phyloP scores from a whole-genome alignment of 2,888 invertebrate genomes.

The Brachycybe producta region DNA sequence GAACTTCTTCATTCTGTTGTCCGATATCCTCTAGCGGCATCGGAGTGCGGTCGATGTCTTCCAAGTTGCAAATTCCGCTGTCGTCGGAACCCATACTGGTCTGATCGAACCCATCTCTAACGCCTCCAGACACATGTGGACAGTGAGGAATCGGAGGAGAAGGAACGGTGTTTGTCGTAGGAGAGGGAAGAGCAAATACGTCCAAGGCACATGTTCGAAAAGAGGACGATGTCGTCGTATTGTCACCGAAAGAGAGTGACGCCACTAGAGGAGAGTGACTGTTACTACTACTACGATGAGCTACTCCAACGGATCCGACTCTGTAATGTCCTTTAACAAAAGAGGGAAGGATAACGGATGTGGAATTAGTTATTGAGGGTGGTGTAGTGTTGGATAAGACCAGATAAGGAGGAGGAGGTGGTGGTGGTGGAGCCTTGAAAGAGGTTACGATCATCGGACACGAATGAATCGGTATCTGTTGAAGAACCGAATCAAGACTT shows the following conservation, averaged over 20 bases:
- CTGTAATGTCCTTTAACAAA: conserved; percentile 8
- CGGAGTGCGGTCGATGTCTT: conserved; percentile 25
- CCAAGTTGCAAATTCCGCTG: conserved; percentile 57
- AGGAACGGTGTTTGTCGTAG: background rate
- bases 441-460: too few relatives aligned
- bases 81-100: conserved; percentile 61
- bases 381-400: background rate
- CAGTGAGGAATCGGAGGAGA: conserved; percentile 25
- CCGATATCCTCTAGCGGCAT: background rate
- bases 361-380: background rate
- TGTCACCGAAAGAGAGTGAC: background rate
- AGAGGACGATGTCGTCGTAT: too few relatives aligned
- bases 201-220: background rate
- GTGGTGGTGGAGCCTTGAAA: conserved; percentile 20
- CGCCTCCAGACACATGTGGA: conserved; percentile 18
- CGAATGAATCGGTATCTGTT: conserved; percentile 21
- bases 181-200: conserved; percentile 6
- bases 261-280: background rate
- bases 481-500: conserved; percentile 66
- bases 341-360: background rate
- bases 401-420: background rate
- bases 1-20: background rate
- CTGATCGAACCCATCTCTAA: conserved; percentile 42
- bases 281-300: conserved; percentile 9
- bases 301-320: conserved; percentile 14